Base-by-base conservation (phyloP, 2,888 invertebrate genomes). In the Suillia variegata region DNA sequence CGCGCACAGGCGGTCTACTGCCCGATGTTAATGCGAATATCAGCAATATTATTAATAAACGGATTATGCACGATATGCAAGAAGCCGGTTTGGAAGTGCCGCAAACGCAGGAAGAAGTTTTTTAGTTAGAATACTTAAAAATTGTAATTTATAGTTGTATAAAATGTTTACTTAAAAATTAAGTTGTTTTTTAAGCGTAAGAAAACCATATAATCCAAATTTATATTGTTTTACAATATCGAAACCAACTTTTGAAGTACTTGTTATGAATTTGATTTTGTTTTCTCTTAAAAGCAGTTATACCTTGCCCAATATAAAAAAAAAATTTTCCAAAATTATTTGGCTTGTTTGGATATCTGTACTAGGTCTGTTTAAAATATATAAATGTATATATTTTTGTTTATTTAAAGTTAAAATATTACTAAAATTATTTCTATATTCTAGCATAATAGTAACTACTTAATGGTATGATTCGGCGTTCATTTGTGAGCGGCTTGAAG, bases 21-120 rank as follows among this genome's bases (percentile, higher is more conserved):
- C 88, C 89, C 3, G 87, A 89, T 74, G 93, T 95, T 0, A 92
- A 94, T 81, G 93, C 90, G 0, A 95, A 95, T 75, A 94, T 94
- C 42, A 89, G 85, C 54, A 84, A 84, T 66, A 81, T 88, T n/a
- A 85, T 88, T 15, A 77, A 77, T 49, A 71, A 71, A 34, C 68
- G 73, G 52, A 78, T 82, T 56, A 54, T 80, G 33, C 66, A 69
- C 0, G 78, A 80, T 5, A 74, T 81, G 74, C 74, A 78, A 53
- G 65, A 55, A 4, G 65, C 74, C 1, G 73, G 71, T 1, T n/a
- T n/a, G n/a, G n/a, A n/a, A n/a, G 4, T 74, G 1, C 61, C 62
- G 0, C 15, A 67, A 5, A 67, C 73, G 6, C 74, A 73, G 3
- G 69, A 73, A 20, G 62, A 73, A 1, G 74, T 73, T 15, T 73